Evolutionary conservation across 2,113 vertebrate genomes (phyloP).

Genomic region (Rutilus rutilus): DNA sequence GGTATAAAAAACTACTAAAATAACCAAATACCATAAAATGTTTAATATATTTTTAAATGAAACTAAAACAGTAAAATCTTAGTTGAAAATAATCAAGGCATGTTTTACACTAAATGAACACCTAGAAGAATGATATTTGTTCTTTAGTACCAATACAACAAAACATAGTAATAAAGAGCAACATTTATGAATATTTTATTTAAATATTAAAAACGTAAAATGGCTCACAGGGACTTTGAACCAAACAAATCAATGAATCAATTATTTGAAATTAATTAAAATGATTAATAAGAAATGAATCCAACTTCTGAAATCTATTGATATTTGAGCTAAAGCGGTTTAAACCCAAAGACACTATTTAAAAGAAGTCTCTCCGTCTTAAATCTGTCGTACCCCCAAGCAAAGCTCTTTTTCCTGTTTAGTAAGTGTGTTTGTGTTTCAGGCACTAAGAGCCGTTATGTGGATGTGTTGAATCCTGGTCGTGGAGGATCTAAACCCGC

Average conservation of each 20-base stretch:
- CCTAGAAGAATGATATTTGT: not conserved
- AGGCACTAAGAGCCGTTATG: slow-evolving; percentile 86
- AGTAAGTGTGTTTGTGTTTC: slow-evolving; percentile 1
- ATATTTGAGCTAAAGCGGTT: not conserved
- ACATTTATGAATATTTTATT: not conserved
- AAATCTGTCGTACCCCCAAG: too few species aligned
- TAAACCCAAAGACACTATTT: not conserved
- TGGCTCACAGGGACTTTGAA: not conserved
- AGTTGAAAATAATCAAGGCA: not conserved
- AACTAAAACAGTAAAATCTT: not conserved
- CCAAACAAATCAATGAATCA: not conserved
- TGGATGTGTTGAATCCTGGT: slow-evolving; percentile 90
- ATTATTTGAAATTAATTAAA: not conserved
- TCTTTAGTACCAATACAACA: not conserved
- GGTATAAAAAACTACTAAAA: not conserved
- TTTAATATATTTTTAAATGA: not conserved
- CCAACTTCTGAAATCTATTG: too few species aligned
- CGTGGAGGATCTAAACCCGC: slow-evolving; percentile 74
- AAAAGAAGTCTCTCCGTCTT: not conserved
- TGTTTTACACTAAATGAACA: not conserved
- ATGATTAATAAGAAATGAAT: too few species aligned
- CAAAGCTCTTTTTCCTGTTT: not conserved
- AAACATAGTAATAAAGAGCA: not conserved
- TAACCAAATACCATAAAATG: not conserved
- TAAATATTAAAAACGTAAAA: not conserved